A percentile compares a stretch with the other conserved stretches of the same genome.
These are phyloP conservation scores for Andrena hattorfiana DNA, from an alignment of 2,888 invertebrate genomes.

Conservation along the genomic window DNA sequence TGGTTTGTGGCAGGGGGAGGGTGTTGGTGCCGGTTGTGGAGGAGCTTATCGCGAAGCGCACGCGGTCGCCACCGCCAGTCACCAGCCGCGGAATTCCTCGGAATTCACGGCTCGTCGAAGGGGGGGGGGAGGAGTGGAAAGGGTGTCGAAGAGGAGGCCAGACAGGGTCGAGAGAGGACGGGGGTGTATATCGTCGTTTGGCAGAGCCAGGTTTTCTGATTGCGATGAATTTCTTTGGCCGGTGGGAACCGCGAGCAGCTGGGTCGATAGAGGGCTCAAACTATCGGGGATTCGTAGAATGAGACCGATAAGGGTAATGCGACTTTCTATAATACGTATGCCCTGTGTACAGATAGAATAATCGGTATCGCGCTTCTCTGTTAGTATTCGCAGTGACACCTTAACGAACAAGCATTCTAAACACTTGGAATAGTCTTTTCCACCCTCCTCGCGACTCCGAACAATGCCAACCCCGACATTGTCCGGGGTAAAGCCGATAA, in stretches of 20 bases:
- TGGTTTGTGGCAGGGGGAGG: conserved; percentile 25
- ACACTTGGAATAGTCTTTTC: too few relatives aligned
- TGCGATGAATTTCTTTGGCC: conserved; percentile 77
- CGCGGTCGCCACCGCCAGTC: conserved; percentile 83
- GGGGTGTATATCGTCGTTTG: conserved; percentile 72
- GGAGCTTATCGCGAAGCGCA: conserved; percentile 83
- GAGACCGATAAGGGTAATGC: neutral
- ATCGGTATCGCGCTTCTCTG: too few relatives aligned
- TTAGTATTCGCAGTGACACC: too few relatives aligned
- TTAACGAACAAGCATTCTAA: too few relatives aligned
- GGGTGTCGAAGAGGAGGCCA: conserved; percentile 39
- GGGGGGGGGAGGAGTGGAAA: conserved; percentile 19
- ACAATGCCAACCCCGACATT: neutral
- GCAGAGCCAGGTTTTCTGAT: conserved; percentile 77
- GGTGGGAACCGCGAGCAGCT: conserved; percentile 58
- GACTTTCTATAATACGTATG: too few relatives aligned
- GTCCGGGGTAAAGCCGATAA: neutral
- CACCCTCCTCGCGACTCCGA: too few relatives aligned
- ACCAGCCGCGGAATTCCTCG: conserved; percentile 76
- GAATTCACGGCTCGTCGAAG: conserved; percentile 57
- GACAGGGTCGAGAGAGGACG: conserved; percentile 17
- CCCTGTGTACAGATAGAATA: too few relatives aligned
- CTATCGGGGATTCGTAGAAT: neutral
- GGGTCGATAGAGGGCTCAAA: conserved; percentile 41
- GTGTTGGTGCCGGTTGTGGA: conserved; percentile 57